Percentiles rank a stretch among this genome's conserved stretches.
Conservation (phyloP, 2,113 vertebrate species). For the Trochalopteron elliotii region DNA sequence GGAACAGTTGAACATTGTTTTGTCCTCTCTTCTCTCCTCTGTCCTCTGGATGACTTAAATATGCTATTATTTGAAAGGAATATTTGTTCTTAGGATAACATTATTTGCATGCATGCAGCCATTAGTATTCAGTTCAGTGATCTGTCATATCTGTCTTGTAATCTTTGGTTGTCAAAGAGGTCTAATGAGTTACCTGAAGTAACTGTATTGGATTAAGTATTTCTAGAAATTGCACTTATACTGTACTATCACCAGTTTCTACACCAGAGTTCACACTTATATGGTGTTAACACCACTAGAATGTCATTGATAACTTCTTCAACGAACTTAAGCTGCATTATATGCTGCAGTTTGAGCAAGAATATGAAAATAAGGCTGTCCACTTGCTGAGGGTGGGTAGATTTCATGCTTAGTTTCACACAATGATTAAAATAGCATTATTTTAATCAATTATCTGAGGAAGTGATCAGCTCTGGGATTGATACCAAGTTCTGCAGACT, state of each 20-base stretch:
- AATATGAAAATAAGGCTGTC: background rate
- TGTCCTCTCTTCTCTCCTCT: background rate
- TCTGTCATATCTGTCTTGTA: background rate
- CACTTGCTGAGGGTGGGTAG: background rate
- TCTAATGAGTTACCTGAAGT: background rate
- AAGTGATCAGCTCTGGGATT: background rate
- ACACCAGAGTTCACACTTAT: background rate
- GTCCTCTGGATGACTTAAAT: background rate
- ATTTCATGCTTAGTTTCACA: background rate
- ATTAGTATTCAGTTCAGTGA: background rate
- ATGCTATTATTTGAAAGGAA: background rate
- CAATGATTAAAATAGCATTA: background rate
- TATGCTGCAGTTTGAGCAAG: background rate
- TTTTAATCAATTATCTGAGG: slow-evolving; percentile 14
- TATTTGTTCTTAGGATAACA: background rate
- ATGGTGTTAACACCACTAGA: background rate
- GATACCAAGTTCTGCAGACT: background rate
- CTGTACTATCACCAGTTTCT: background rate
- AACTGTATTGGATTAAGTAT: background rate
- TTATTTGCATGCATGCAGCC: background rate
- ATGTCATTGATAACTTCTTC: background rate
- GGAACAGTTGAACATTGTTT: background rate
- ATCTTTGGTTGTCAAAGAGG: background rate
- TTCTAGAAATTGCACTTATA: background rate
- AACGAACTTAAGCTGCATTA: background rate